A percentile compares a stretch with the other conserved stretches of the same genome.
Conservation (phyloP, 2,888 invertebrate species). For the Ormia ochracea region DNA sequence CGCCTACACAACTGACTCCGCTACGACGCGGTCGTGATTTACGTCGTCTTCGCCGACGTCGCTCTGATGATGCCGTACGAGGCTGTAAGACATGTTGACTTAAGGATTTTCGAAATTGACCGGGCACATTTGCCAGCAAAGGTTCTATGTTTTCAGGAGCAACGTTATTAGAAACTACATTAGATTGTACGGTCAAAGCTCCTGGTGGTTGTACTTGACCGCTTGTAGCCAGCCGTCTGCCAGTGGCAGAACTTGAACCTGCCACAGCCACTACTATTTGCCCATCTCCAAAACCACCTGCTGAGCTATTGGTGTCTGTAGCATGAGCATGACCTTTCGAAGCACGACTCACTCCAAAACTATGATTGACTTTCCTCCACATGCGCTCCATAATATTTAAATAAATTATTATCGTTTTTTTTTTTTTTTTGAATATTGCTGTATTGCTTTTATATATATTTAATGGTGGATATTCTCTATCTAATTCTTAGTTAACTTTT, state of each 20-base stretch:
- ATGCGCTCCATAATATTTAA: slow-evolving; percentile 74
- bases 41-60: slow-evolving; percentile 73
- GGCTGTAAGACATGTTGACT: slow-evolving; percentile 75
- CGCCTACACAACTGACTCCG: slow-evolving; percentile 73
- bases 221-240: slow-evolving; percentile 74
- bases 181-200: not conserved
- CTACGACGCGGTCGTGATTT: slow-evolving; percentile 75
- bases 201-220: slow-evolving; percentile 63
- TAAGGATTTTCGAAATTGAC: slow-evolving; percentile 71
- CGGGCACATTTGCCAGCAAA: slow-evolving; percentile 42
- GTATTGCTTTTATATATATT: not conserved
- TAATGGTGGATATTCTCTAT: slow-evolving; percentile 52
- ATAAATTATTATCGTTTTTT: not conserved
- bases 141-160: slow-evolving; percentile 22
- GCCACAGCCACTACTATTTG: slow-evolving; percentile 74
- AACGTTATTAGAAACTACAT: not conserved
- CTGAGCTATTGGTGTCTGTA: slow-evolving; percentile 75
- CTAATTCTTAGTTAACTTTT: slow-evolving; percentile 59
- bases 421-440: not conserved
- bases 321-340: slow-evolving; percentile 66
- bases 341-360: slow-evolving; percentile 71
- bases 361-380: slow-evolving; percentile 77
- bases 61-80: slow-evolving; percentile 75
- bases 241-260: slow-evolving; percentile 74
- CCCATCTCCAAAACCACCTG: slow-evolving; percentile 75